phyloP scores from a whole-genome alignment of 1,140 invertebrate genomes.

The Dreissena rostriformis region DNA sequence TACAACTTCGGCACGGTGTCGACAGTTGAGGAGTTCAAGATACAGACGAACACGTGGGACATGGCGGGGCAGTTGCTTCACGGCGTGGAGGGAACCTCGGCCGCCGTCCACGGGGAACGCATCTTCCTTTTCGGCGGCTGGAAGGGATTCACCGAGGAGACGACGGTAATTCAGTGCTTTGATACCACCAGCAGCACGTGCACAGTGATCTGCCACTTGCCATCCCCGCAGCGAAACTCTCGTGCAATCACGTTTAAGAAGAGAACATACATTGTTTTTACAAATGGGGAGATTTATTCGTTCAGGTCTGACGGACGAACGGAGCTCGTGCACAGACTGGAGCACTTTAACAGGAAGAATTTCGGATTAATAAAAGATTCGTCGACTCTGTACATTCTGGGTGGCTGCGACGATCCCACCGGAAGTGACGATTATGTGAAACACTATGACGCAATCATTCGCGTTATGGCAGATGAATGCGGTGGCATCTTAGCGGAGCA shows the following conservation, averaged over 20 bases:
- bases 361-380: conserved; percentile 22
- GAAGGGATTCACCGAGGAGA: conserved; percentile 55
- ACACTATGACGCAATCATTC: background rate
- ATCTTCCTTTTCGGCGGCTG: conserved; percentile 67
- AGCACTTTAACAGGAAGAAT: conserved; percentile 23
- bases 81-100: conserved; percentile 61
- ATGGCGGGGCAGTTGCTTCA: conserved; percentile 58
- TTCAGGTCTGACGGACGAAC: conserved; percentile 10
- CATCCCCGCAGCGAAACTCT: conserved; percentile 2
- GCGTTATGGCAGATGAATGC: background rate
- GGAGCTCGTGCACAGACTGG: conserved; percentile 14
- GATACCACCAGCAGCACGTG: conserved; percentile 53
- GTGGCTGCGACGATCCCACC: background rate
- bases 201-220: conserved; percentile 22
- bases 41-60: conserved; percentile 60
- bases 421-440: background rate
- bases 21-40: conserved; percentile 63
- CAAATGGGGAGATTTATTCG: conserved; percentile 12
- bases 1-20: conserved; percentile 54
- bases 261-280: conserved; percentile 19
- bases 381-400: conserved; percentile 3
- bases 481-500: background rate
- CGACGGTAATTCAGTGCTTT: conserved; percentile 63
- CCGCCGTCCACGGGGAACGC: conserved; percentile 57
- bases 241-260: conserved; percentile 25